Evolutionary conservation across 2,888 invertebrate genomes (phyloP).

Genomic region (Nemapogon koenigi): DNA sequence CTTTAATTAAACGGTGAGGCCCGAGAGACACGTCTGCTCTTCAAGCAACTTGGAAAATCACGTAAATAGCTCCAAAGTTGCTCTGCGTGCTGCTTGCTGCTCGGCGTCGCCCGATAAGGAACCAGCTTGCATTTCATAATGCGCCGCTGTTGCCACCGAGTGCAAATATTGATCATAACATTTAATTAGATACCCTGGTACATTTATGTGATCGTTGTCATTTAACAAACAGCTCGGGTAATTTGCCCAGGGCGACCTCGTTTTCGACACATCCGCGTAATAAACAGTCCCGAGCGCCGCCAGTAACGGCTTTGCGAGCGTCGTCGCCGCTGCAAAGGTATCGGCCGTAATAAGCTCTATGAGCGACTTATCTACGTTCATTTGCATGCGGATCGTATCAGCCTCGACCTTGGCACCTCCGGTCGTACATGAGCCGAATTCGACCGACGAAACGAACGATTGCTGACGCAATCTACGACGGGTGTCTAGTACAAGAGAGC

Average conservation of each 20-base stretch:
- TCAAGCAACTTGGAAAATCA: constrained; percentile 54
- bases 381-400: constrained; percentile 53
- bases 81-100: constrained; percentile 24
- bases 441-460: constrained; percentile 14
- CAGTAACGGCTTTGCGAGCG: constrained; percentile 37
- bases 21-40: constrained; percentile 53
- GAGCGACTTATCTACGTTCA: constrained; percentile 47
- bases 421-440: constrained; percentile 33
- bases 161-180: neutral
- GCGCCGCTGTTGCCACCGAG: neutral
- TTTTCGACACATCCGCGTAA: constrained; percentile 50
- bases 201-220: too few species aligned
- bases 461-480: neutral
- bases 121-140: constrained; percentile 5
- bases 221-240: too few species aligned
- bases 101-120: constrained; percentile 9
- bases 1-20: constrained; percentile 64
- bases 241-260: constrained; percentile 37
- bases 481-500: constrained; percentile 20
- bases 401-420: constrained; percentile 57
- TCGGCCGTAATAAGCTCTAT: constrained; percentile 45
- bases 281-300: constrained; percentile 43
- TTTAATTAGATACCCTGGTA: too few species aligned
- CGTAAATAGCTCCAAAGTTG: constrained; percentile 53
- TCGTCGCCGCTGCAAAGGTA: constrained; percentile 32